Evolutionary conservation across 2,113 vertebrate species (phyloP), one percentile per base, ranked within the genome.

Genomic region (Sapajus apella): DNA sequence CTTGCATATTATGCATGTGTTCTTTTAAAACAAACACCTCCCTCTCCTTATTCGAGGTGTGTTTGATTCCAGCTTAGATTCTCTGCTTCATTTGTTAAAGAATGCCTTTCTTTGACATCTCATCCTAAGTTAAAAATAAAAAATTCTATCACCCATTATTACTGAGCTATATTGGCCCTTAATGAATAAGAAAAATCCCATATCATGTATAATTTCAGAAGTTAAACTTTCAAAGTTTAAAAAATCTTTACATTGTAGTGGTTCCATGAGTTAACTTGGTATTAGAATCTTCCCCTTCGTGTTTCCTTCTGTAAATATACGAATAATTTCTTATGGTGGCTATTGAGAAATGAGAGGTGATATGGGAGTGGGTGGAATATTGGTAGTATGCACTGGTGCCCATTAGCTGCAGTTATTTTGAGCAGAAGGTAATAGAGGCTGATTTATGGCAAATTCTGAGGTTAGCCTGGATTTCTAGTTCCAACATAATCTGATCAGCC

Each of bases 331-430:
- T 83, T 92, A 25, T 18, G 32, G 32, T 66, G 75, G 5, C 23
- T 47, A 50, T 14, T 83, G 12, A 90, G 68, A 32, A 47, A 55
- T 12, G 66, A 23, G 50, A 32, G 25, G 30, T 37, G 7, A 25
- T n/a, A 5, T 45, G 6, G 13, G 35, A 4, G 2, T 23, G 25
- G 35, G 12, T 7, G 1, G 14, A 45, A 45, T 5, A 16, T 45
- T 77, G 47, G 12, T 52, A n/a, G 5, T n/a, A 13, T 25, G 58
- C 12, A 8, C 40, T 45, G 4, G 2, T 50, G 35, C 37, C 61
- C 13, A 17, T 6, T 6, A 5, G 50, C 35, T 21, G 8, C 3
- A 14, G 35, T 25, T n/a, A 13, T 32, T 82, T 4, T 17, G 13
- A 40, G 30, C 45, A 37, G 81, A 83, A 72, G 8, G 27, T 83